phyloP scores from a whole-genome alignment of 2,888 invertebrate species.

The Sylvicola cinctus region DNA sequence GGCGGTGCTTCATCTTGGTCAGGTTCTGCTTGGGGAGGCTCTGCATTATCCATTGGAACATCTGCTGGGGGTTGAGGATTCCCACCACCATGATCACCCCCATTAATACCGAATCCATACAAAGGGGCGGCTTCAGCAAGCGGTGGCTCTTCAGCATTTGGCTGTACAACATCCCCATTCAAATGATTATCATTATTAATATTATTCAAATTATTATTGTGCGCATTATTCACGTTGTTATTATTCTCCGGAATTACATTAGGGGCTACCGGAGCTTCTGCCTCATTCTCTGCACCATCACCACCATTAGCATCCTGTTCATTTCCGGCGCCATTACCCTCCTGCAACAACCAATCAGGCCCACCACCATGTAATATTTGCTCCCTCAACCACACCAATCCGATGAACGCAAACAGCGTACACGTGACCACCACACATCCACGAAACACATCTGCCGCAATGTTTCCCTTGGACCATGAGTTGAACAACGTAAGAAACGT shows the following conservation, averaged over 20 bases:
- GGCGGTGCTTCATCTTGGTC: constrained; percentile 26
- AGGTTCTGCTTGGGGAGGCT: constrained; percentile 14
- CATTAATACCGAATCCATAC: neutral
- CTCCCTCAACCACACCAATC: constrained; percentile 91
- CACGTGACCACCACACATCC: constrained; percentile 94
- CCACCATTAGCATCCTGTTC: constrained; percentile 25
- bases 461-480: constrained; percentile 80
- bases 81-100: constrained; percentile 4
- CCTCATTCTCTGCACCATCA: constrained; percentile 16
- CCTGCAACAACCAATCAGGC: constrained; percentile 84
- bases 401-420: constrained; percentile 89
- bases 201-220: constrained; percentile 9
- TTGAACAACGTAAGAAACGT: constrained; percentile 71
- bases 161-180: constrained; percentile 18
- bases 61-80: constrained; percentile 14
- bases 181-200: constrained; percentile 25
- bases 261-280: constrained; percentile 15
- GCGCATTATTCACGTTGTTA: constrained; percentile 12
- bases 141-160: constrained; percentile 6
- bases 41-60: constrained; percentile 16
- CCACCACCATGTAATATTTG: constrained; percentile 96
- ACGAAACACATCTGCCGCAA: constrained; percentile 84
- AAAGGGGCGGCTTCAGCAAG: constrained; percentile 9
- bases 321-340: constrained; percentile 24
- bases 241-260: constrained; percentile 7